Percentiles rank a stretch among this genome's conserved stretches.
These are phyloP conservation scores for Oreonectes daqikongensis DNA, from an alignment of 2,797 vertebrate species.

Conservation along the genomic window DNA sequence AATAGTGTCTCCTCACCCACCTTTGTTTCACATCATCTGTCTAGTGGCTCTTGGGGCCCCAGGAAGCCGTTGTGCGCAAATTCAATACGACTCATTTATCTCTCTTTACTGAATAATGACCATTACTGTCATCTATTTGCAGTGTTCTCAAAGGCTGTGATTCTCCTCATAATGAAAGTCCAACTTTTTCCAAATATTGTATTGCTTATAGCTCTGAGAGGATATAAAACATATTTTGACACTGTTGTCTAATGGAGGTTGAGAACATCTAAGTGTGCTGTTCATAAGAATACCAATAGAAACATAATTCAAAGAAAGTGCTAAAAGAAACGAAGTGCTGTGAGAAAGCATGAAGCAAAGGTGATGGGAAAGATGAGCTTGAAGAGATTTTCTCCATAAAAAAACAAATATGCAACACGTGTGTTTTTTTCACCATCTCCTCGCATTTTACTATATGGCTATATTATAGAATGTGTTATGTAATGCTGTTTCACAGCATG, in stretches of 20 bases:
- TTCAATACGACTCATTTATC: constrained; percentile 27
- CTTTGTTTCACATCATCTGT: constrained; percentile 15
- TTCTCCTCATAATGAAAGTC: constrained; percentile 12
- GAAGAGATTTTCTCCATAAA: neutral
- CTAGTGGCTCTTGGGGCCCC: neutral
- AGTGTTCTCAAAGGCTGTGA: constrained; percentile 24
- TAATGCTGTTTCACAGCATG: constrained; percentile 26
- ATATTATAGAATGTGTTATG: constrained; percentile 8
- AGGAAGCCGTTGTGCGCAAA: neutral
- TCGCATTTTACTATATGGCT: neutral
- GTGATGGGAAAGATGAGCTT: neutral
- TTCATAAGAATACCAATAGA: neutral
- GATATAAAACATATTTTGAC: neutral
- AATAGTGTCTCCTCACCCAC: constrained; percentile 16
- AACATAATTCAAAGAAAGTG: neutral
- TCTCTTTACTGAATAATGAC: constrained; percentile 36
- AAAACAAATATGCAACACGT: neutral
- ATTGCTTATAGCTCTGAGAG: neutral
- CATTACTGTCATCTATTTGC: constrained; percentile 36
- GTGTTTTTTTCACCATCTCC: neutral
- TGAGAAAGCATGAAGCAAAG: neutral
- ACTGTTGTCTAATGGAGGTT: neutral
- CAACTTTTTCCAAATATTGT: neutral
- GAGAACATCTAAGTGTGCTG: too few species aligned
- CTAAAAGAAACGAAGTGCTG: too few species aligned